A percentile compares a stretch with the other conserved stretches of the same genome.
These are phyloP conservation scores for Lomographa bimaculata DNA, from an alignment of 2,888 invertebrate genomes.

Conservation along the genomic window DNA sequence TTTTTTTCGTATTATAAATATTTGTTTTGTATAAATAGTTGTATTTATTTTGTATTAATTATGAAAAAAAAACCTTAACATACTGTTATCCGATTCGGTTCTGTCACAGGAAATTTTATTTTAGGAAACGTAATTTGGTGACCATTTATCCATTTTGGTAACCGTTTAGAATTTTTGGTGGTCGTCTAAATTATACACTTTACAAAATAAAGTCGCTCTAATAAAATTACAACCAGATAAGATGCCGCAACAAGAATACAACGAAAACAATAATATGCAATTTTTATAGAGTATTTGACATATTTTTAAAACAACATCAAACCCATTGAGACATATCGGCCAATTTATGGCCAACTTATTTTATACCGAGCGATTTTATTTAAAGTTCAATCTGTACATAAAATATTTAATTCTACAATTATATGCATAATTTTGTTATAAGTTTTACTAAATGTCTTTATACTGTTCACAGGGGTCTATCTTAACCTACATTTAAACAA, in stretches of 20 bases:
- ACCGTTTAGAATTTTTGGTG: too few species aligned
- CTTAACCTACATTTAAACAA: slow-evolving; percentile 18
- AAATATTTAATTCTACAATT: slow-evolving; percentile 39
- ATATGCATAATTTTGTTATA: slow-evolving; percentile 44
- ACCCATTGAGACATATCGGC: slow-evolving; percentile 2
- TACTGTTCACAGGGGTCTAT: slow-evolving; percentile 39
- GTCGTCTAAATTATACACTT: too few species aligned
- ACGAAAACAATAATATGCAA: slow-evolving; percentile 22
- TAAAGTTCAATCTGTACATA: slow-evolving; percentile 33
- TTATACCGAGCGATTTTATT: slow-evolving; percentile 16
- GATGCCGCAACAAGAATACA: slow-evolving; percentile 34
- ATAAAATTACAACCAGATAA: slow-evolving; percentile 33
- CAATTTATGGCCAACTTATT: slow-evolving; percentile 6
- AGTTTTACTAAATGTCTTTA: slow-evolving; percentile 45
- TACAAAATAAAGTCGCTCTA: slow-evolving; percentile 9
- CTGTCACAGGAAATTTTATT: too few species aligned
- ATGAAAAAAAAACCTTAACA: too few species aligned
- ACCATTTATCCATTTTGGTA: too few species aligned
- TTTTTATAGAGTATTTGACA: slow-evolving; percentile 10
- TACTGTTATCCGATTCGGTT: too few species aligned
- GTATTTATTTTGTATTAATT: too few species aligned
- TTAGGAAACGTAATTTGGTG: too few species aligned
- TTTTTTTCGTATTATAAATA: too few species aligned
- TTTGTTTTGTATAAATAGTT: too few species aligned
- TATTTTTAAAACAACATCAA: not conserved